A percentile compares a stretch with the other conserved stretches of the same genome.
phyloP scores from a whole-genome alignment of 2,113 vertebrate genomes.

The Pardalotus punctatus region DNA sequence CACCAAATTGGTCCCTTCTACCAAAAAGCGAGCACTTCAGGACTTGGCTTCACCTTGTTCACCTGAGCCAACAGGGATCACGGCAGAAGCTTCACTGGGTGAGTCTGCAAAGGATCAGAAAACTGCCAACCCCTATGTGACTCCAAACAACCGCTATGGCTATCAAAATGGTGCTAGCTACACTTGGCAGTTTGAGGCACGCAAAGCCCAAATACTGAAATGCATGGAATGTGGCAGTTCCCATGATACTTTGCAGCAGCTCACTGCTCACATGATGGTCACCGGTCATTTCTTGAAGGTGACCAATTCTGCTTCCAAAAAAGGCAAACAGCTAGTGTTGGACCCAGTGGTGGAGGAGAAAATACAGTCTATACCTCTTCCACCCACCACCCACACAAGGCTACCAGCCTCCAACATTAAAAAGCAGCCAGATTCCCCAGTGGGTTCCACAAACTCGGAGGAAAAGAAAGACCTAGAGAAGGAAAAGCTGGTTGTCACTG shows the following conservation, averaged over 20 bases:
- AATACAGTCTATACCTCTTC: conserved; percentile 95
- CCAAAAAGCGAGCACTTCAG: conserved; percentile 93
- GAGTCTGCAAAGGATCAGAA: conserved; percentile 93
- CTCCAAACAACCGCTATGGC: conserved; percentile 97
- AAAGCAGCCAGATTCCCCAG: conserved; percentile 84
- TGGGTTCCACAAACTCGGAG: conserved; percentile 71
- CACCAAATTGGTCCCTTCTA: conserved; percentile 92
- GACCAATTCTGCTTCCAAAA: conserved; percentile 97
- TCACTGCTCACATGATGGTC: conserved; percentile 99
- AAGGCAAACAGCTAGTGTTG: conserved; percentile 94
- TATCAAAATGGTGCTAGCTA: conserved; percentile 99
- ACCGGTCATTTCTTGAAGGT: conserved; percentile 98
- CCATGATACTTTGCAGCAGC: conserved; percentile 96
- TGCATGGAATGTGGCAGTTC: conserved; percentile 99
- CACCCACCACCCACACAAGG: conserved; percentile 89
- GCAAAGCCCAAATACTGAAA: conserved; percentile 98
- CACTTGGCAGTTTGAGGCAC: conserved; percentile 98
- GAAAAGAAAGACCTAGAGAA: conserved; percentile 82
- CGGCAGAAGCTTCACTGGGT: conserved; percentile 76
- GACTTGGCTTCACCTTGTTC: conserved; percentile 91
- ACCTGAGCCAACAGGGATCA: conserved; percentile 84
- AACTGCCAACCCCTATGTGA: conserved; percentile 92
- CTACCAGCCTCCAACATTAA: conserved; percentile 83
- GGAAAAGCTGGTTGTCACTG: conserved; percentile 59
- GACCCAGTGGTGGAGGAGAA: conserved; percentile 94